Base-by-base conservation (phyloP, 1,140 invertebrate species). In the Diabrotica undecimpunctata region DNA sequence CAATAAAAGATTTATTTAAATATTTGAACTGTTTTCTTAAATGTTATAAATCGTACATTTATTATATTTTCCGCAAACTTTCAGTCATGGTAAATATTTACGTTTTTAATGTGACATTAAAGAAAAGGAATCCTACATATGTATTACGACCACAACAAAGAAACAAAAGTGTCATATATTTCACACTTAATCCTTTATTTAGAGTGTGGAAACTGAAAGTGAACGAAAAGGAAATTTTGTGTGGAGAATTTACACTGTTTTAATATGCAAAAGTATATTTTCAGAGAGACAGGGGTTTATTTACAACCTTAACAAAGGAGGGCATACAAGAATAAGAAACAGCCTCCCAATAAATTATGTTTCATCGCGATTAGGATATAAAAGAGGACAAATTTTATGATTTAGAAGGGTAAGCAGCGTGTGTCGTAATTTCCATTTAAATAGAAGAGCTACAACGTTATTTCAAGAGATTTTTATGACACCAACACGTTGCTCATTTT, bases 261-360 rank as follows among this genome's bases (percentile, higher is more conserved):
- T 46, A 46, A 46, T 46, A 46, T 46, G 41, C 41, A 46, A 46
- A 46, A 46, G 41, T 46, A 46, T 46, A 46, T 46, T 46, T 46
- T 46, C n/a, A 10, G n/a, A 8, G 41, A 46, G 41, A 46, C 41
- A 46, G 41, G 8, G 41, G 41, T 46, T 46, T 46, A 46, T 46
- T 46, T n/a, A 46, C 41, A 46, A 46, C 41, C 41, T 46, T 8
- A 46, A 46, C 41, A 46, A 46, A 46, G 41, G 41, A 46, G 41
- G 41, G 41, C 41, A n/a, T n/a, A 46, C 41, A 46, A 46, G 41
- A 46, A 46, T 46, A n/a, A 46, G 41, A 46, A 46, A 46, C 41
- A 46, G 8, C 41, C 25, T 25, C 41, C 41, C 41, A 46, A 46
- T 46, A n/a, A 46, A 46, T 46, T 46, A 46, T n/a, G 41, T 46